phyloP scores from a whole-genome alignment of 2,113 vertebrate species.

The Salvelinus namaycush region DNA sequence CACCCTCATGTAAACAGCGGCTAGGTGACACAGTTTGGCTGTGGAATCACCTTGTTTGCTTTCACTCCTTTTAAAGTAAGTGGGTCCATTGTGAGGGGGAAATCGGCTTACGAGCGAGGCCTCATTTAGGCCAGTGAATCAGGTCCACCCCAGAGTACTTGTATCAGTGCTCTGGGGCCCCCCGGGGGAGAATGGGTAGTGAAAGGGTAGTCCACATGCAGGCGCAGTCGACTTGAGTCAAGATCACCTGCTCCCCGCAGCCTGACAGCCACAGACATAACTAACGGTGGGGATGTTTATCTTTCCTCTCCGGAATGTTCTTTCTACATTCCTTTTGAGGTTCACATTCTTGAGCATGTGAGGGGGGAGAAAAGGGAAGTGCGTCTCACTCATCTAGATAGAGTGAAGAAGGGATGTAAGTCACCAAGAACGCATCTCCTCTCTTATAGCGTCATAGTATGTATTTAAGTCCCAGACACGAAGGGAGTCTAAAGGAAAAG shows the following conservation, averaged over 20 bases:
- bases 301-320: conserved; percentile 71
- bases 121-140: conserved; percentile 43
- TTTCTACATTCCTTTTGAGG: conserved; percentile 65
- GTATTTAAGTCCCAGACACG: conserved; percentile 33
- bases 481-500: conserved; percentile 8
- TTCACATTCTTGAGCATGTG: conserved; percentile 56
- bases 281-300: conserved; percentile 56
- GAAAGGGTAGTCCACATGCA: conserved; percentile 29
- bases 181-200: conserved; percentile 11
- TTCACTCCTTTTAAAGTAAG: conserved; percentile 37
- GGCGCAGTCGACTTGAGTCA: conserved; percentile 29
- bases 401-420: conserved; percentile 23
- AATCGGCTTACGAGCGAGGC: not conserved
- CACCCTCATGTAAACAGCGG: conserved; percentile 51
- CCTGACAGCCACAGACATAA: conserved; percentile 53
- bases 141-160: conserved; percentile 21
- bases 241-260: conserved; percentile 67
- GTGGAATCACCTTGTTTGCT: conserved; percentile 51
- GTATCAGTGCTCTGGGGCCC: not conserved
- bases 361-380: conserved; percentile 4
- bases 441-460: conserved; percentile 23
- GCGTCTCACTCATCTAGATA: conserved; percentile 33
- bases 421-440: not conserved
- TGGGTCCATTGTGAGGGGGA: conserved; percentile 32
- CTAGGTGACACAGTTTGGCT: conserved; percentile 19